Conservation (phyloP, 1,140 invertebrate genomes). For the Cotesia typhae region DNA sequence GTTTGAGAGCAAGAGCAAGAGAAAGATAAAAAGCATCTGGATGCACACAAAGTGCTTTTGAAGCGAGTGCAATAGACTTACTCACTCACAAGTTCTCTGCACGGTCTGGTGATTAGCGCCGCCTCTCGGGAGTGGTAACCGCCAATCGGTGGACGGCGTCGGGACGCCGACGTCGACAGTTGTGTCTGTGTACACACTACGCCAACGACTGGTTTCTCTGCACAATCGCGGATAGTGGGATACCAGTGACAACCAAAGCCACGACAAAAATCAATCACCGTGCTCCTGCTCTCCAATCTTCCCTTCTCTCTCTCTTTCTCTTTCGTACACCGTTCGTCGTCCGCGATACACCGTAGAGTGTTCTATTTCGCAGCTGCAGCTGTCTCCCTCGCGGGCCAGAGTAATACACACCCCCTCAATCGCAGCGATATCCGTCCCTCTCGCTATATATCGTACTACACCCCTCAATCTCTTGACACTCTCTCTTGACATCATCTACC, state of each 20-base stretch:
- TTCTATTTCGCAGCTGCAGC: conserved; percentile 18
- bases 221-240: conserved; percentile 63
- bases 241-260: conserved; percentile 61
- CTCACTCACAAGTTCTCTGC: conserved; percentile 43
- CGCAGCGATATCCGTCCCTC: conserved; percentile 31
- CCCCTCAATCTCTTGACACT: not conserved
- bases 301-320: conserved; percentile 39
- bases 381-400: not conserved
- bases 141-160: conserved; percentile 64
- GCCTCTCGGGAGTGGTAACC: conserved; percentile 64
- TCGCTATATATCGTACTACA: conserved; percentile 24
- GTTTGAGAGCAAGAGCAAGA: conserved; percentile 2
- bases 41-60: conserved; percentile 35
- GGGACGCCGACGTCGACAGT: conserved; percentile 62
- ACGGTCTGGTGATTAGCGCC: conserved; percentile 67
- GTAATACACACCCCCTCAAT: conserved; percentile 36
- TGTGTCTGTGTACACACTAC: conserved; percentile 38
- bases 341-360: not conserved
- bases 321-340: conserved; percentile 19
- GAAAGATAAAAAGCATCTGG: conserved; percentile 28
- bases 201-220: conserved; percentile 45
- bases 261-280: conserved; percentile 67
- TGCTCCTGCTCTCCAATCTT: conserved; percentile 39
- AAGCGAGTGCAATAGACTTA: conserved; percentile 51
- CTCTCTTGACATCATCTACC: not conserved